These are phyloP conservation scores for Nannobrachium achirus DNA, from an alignment of 2,113 vertebrate species.

Conservation along the genomic window DNA sequence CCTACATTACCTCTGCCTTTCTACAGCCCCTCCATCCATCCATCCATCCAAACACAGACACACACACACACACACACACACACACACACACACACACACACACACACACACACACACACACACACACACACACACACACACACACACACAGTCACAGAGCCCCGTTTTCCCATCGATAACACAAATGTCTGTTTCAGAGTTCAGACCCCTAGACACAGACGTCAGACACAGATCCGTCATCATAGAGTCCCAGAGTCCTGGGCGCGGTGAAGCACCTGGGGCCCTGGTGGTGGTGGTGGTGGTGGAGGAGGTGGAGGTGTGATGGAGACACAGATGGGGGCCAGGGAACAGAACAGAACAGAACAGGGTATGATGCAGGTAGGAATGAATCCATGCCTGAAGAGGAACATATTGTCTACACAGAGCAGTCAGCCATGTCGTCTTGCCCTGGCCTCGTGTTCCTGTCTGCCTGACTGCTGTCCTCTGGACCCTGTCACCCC, in stretches of 20 bases:
- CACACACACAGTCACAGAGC: too few relatives aligned
- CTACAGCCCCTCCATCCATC: conserved; percentile 7
- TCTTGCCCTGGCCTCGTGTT: conserved; percentile 36
- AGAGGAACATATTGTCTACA: conserved; percentile 49
- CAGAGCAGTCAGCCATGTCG: conserved; percentile 30
- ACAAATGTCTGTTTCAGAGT: too few relatives aligned
- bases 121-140: too few relatives aligned
- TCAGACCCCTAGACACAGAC: too few relatives aligned
- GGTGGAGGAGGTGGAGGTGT: conserved; percentile 2
- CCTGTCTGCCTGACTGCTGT: conserved; percentile 38
- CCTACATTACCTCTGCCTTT: background rate
- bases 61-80: background rate
- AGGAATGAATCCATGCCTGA: conserved; percentile 29
- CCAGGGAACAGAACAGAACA: too few relatives aligned
- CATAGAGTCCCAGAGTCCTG: background rate
- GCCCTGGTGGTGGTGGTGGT: too few relatives aligned
- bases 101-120: too few relatives aligned
- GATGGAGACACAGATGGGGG: too few relatives aligned
- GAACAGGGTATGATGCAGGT: conserved; percentile 4
- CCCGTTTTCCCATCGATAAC: too few relatives aligned
- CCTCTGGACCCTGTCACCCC: conserved; percentile 46
- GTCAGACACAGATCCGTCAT: too few relatives aligned
- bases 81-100: too few relatives aligned
- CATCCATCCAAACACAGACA: background rate
- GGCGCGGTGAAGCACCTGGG: too few relatives aligned